Evolutionary conservation across 1,140 invertebrate genomes (phyloP), one percentile per base, ranked within the genome.

Genomic region (Dreissena polymorpha): DNA sequence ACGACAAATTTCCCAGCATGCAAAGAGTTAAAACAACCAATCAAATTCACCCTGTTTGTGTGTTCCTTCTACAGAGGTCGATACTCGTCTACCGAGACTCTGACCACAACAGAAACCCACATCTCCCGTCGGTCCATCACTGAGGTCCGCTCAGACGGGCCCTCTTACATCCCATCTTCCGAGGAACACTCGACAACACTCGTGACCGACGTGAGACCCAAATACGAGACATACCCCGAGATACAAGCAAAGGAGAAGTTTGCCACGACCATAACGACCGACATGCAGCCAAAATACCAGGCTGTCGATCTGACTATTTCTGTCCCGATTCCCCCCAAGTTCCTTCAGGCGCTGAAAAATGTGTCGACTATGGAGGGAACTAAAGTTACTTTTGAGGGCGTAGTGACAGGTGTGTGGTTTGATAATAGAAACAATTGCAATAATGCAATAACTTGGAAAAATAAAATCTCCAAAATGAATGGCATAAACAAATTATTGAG

Each of bases 371-470:
- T 90, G 86, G 90, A 92, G 83, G 92, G 92, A 60, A 89, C 90
- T 16, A 97, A 96, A 76, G 98, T 98, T 72, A 97, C 99, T 94
- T 98, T 99, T 91, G 98, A 99, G 93, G 98, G 97, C 84, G 95
- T 98, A 72, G 94, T 99, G 23, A 97, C 98, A 83, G 98, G 91
- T 92, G 72, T 78, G 85, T 79, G 18, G 29, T 8, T 39, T 39
- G 2, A 39, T n/a, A n/a, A n/a, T n/a, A n/a, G n/a, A n/a, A n/a
- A n/a, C n/a, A n/a, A n/a, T n/a, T n/a, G n/a, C n/a, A n/a, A n/a
- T n/a, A n/a, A n/a, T n/a, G n/a, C n/a, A 39, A 2, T 39, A 8
- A 39, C 39, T 39, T 39, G 39, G 2, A 39, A 5, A 39, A 39
- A 39, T 39, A 5, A 39, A 39, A 39, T 39, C 8, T 39, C 3